A percentile compares a stretch with the other conserved stretches of the same genome.
Conservation (phyloP, 2,113 vertebrate genomes). For the Cyprinus carpio region DNA sequence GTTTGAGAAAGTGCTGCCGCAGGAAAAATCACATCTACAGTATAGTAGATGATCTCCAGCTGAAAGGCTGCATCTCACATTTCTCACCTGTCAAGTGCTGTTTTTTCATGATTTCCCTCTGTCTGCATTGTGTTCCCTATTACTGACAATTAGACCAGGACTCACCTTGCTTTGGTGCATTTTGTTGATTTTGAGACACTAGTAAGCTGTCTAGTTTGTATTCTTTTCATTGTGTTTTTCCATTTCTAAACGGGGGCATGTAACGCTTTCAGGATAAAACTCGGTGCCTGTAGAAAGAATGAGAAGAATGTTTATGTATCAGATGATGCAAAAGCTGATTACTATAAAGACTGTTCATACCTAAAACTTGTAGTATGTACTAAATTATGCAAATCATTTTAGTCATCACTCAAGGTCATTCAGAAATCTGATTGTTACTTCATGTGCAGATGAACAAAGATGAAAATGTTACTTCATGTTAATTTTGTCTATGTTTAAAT, state of each 20-base stretch:
- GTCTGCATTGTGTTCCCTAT: background rate
- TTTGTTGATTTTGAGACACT: background rate
- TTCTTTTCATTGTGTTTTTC: background rate
- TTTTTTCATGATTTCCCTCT: background rate
- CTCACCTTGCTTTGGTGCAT: background rate
- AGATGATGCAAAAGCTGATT: background rate
- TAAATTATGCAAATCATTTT: background rate
- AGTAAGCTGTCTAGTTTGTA: background rate
- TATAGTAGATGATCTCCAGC: background rate
- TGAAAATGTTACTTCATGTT: background rate
- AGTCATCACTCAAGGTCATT: background rate
- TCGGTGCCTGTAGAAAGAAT: background rate
- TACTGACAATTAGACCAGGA: background rate
- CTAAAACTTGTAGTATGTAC: background rate
- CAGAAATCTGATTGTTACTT: background rate
- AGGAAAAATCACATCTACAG: too few species aligned
- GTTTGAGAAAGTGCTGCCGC: background rate
- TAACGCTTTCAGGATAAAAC: background rate
- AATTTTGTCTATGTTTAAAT: background rate
- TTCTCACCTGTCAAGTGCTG: background rate
- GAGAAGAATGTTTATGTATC: background rate
- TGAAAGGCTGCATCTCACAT: background rate
- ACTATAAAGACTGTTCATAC: background rate
- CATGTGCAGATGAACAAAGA: background rate
- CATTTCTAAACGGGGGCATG: background rate